Evolutionary conservation across 2,113 vertebrate species (phyloP).

Genomic region (Tragulus kanchil): DNA sequence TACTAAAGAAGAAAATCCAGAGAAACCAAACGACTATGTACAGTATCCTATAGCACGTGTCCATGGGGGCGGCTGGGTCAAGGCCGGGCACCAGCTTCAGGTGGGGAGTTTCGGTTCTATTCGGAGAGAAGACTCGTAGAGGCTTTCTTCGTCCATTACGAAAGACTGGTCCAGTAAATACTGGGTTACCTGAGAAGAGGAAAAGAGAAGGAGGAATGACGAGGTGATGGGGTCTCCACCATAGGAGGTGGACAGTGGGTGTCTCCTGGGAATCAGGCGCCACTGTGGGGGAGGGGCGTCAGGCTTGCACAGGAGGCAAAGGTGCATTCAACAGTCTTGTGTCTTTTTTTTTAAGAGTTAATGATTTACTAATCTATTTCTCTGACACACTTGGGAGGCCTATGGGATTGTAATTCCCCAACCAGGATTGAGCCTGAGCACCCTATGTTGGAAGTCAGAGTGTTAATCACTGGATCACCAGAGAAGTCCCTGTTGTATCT

Average conservation of each 20-base stretch:
- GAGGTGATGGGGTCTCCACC: rapidly evolving
- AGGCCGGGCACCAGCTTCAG: conserved; percentile 83
- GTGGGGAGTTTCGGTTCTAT: conserved; percentile 97
- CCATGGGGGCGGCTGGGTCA: conserved; percentile 37
- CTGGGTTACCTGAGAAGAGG: conserved; percentile 90
- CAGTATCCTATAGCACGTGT: conserved; percentile 85
- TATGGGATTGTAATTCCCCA: not conserved
- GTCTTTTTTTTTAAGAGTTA: not conserved
- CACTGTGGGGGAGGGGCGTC: rapidly evolving
- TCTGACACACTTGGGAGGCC: not conserved
- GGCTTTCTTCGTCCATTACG: conserved; percentile 96
- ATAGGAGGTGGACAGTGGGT: rapidly evolving
- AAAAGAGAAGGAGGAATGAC: not conserved
- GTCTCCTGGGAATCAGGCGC: not conserved
- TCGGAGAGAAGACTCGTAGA: conserved; percentile 97
- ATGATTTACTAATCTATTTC: not conserved
- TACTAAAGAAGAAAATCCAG: conserved; percentile 86
- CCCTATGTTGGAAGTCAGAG: not conserved
- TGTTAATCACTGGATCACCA: not conserved
- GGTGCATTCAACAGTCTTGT: rapidly evolving
- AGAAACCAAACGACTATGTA: conserved; percentile 87
- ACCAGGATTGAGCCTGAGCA: not conserved
- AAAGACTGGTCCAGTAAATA: conserved; percentile 94
- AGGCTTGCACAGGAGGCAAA: not conserved
- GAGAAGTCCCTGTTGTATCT: not conserved